phyloP scores from a whole-genome alignment of 2,888 invertebrate species.

The Sipha maydis region DNA sequence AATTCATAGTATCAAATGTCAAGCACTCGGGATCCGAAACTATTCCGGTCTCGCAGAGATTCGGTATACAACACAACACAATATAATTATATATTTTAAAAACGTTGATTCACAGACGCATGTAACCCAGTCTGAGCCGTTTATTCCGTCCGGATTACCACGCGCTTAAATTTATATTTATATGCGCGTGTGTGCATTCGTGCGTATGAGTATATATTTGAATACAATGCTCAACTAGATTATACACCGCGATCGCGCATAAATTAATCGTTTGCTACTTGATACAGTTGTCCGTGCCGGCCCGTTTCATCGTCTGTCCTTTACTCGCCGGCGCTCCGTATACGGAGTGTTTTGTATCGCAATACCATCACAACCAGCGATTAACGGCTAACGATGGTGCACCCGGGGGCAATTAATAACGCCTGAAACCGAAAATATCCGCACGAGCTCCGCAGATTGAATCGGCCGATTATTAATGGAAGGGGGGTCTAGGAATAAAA shows the following conservation, averaged over 20 bases:
- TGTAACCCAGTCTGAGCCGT: neutral
- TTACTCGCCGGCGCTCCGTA: neutral
- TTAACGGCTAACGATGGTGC: neutral
- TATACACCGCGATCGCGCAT: constrained; percentile 21
- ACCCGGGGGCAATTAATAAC: constrained; percentile 25
- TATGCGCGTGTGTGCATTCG: neutral
- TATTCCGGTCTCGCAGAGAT: no score
- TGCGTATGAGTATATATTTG: neutral
- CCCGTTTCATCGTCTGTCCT: neutral
- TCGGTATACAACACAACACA: no score
- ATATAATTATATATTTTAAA: no score
- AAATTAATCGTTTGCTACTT: constrained; percentile 29
- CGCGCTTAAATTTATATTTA: neutral
- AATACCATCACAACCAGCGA: neutral
- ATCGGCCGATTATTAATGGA: constrained; percentile 52
- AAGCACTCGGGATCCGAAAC: no score
- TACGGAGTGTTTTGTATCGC: no score
- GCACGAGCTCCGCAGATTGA: constrained; percentile 19
- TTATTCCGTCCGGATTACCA: neutral
- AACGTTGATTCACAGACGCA: neutral
- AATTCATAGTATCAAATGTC: no score
- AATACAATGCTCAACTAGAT: neutral
- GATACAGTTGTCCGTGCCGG: neutral
- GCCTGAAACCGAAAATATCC: constrained; percentile 23
- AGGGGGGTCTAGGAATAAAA: constrained; percentile 5